Evolutionary conservation across 2,888 invertebrate species (phyloP).

Genomic region (Carcina quercana): DNA sequence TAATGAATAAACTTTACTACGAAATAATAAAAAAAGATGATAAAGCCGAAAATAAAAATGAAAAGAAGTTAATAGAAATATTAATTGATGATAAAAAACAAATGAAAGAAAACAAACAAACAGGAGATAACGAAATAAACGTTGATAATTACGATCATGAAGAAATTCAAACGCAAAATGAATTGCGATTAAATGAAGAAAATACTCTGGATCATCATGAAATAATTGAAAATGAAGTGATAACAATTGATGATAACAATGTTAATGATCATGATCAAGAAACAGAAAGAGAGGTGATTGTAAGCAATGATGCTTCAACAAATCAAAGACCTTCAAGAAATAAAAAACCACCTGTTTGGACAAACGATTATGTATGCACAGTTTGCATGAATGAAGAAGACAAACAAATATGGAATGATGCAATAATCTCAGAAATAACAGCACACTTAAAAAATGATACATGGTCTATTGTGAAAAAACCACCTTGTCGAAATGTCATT

Average conservation of each 20-base stretch:
- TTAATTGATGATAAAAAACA: neutral
- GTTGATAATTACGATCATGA: too few relatives aligned
- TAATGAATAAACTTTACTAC: constrained; percentile 4
- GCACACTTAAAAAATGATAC: neutral
- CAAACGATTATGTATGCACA: neutral
- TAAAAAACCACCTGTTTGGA: neutral
- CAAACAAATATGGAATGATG: neutral
- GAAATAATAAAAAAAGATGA: neutral
- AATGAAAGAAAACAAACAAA: neutral
- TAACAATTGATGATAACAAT: too few relatives aligned
- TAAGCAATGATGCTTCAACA: too few relatives aligned
- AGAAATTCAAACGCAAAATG: neutral
- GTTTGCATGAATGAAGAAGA: neutral
- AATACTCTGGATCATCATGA: neutral
- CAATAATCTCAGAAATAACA: neutral
- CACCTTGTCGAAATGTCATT: neutral
- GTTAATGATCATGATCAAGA: neutral
- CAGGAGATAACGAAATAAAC: neutral
- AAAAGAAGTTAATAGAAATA: constrained; percentile 4
- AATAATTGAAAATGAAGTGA: too few relatives aligned
- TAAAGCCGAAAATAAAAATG: neutral
- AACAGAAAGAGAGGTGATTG: too few relatives aligned
- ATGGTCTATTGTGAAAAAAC: neutral
- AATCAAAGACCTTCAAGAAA: neutral
- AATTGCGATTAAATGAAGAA: neutral